Conservation (phyloP, 2,113 vertebrate species). For the Eretmodus cyanostictus region DNA sequence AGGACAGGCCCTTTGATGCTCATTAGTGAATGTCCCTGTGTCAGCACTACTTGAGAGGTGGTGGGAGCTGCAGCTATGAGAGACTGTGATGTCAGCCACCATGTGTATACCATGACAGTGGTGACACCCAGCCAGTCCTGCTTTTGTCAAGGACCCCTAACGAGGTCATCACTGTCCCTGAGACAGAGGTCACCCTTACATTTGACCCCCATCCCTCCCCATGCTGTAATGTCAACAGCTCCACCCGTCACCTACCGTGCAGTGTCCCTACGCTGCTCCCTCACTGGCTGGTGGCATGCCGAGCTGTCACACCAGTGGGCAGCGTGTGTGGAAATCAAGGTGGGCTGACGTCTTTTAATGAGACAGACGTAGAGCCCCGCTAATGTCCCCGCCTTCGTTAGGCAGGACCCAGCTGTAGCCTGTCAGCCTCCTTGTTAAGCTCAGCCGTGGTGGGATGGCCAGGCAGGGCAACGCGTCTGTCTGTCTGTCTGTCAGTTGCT, state of each 20-base stretch:
- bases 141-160: slow-evolving; percentile 72
- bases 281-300: slow-evolving; percentile 80
- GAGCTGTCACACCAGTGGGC: slow-evolving; percentile 91
- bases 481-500: slow-evolving; percentile 86
- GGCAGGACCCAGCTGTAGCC: slow-evolving; percentile 90
- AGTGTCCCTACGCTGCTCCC: slow-evolving; percentile 51
- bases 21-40: slow-evolving; percentile 58
- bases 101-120: slow-evolving; percentile 62
- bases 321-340: slow-evolving; percentile 85
- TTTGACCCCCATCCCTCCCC: slow-evolving; percentile 73
- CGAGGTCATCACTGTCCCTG: slow-evolving; percentile 72
- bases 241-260: slow-evolving; percentile 56
- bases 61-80: slow-evolving; percentile 40
- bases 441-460: slow-evolving; percentile 58
- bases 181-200: slow-evolving; percentile 72
- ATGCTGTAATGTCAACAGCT: slow-evolving; percentile 69
- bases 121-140: slow-evolving; percentile 62
- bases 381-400: slow-evolving; percentile 92
- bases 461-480: slow-evolving; percentile 63
- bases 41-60: slow-evolving; percentile 43
- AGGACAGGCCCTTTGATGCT: slow-evolving; percentile 70
- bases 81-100: slow-evolving; percentile 59
- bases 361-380: slow-evolving; percentile 95
- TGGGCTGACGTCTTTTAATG: slow-evolving; percentile 99
- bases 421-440: slow-evolving; percentile 97